Conservation (phyloP, 2,113 vertebrate genomes). For the Nestor notabilis region DNA sequence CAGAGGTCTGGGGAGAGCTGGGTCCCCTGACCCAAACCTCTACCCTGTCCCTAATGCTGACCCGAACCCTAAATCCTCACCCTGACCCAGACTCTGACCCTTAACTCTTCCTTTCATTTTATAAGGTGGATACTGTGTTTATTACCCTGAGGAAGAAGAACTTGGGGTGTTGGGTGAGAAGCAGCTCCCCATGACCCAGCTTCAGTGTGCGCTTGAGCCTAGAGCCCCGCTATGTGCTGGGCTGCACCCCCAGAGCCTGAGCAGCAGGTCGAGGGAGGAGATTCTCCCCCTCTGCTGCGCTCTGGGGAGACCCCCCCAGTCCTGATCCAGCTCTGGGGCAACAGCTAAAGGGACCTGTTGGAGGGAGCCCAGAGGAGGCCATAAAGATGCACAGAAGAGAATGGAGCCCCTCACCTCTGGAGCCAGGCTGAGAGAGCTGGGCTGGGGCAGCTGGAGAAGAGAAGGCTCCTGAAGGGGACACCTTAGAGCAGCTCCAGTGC, state of each 20-base stretch:
- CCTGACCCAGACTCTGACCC: no score
- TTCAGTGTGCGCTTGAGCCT: neutral
- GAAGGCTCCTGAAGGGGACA: neutral
- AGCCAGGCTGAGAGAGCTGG: neutral
- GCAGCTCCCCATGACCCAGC: neutral
- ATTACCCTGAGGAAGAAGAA: neutral
- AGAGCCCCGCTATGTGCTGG: neutral
- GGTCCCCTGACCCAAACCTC: neutral
- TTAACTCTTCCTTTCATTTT: neutral
- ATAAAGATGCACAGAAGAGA: neutral
- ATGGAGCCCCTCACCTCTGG: neutral
- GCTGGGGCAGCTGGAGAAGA: neutral
- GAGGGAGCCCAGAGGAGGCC: neutral
- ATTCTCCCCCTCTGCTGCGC: neutral
- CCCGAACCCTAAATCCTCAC: neutral
- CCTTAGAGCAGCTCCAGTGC: no score
- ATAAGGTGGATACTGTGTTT: neutral
- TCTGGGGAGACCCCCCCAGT: neutral
- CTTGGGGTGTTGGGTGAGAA: neutral
- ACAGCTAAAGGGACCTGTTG: neutral
- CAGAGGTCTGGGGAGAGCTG: rapidly evolving
- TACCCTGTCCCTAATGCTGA: no score
- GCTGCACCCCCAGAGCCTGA: neutral
- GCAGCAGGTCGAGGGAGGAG: neutral
- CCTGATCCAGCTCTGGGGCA: neutral